phyloP scores from a whole-genome alignment of 2,888 invertebrate genomes.

The Autographa gamma region DNA sequence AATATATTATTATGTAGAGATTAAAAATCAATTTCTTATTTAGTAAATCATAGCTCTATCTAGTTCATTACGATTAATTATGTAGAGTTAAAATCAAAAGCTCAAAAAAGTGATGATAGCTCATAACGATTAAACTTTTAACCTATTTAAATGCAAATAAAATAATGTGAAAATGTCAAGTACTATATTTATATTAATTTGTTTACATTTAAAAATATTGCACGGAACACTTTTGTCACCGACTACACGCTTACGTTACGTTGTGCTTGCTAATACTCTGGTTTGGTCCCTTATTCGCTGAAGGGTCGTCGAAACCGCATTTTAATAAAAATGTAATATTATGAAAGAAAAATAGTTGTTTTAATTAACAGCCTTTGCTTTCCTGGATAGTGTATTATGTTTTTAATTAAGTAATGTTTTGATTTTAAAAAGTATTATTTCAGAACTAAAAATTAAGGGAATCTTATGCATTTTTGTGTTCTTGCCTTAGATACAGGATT shows the following conservation, averaged over 20 bases:
- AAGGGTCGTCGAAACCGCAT: slow-evolving; percentile 2
- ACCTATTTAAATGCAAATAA: too few species aligned
- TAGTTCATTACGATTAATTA: too few species aligned
- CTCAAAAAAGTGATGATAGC: too few species aligned
- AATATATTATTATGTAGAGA: too few species aligned
- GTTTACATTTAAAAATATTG: neutral
- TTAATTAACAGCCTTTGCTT: slow-evolving; percentile 3
- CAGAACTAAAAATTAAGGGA: neutral
- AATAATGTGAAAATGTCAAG: too few species aligned
- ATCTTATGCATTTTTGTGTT: too few species aligned
- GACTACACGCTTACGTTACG: neutral
- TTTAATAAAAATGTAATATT: neutral
- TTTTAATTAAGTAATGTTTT: neutral
- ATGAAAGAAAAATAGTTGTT: neutral
- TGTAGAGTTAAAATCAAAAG: too few species aligned
- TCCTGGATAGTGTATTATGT: neutral
- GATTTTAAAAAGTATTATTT: neutral
- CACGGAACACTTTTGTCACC: neutral
- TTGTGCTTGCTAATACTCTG: neutral
- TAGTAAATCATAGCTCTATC: too few species aligned
- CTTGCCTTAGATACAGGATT: too few species aligned
- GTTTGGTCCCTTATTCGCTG: neutral
- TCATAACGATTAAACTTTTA: too few species aligned
- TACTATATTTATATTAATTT: neutral
- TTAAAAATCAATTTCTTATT: too few species aligned